Conservation (phyloP, 2,113 vertebrate genomes). For the Siniperca chuatsi region DNA sequence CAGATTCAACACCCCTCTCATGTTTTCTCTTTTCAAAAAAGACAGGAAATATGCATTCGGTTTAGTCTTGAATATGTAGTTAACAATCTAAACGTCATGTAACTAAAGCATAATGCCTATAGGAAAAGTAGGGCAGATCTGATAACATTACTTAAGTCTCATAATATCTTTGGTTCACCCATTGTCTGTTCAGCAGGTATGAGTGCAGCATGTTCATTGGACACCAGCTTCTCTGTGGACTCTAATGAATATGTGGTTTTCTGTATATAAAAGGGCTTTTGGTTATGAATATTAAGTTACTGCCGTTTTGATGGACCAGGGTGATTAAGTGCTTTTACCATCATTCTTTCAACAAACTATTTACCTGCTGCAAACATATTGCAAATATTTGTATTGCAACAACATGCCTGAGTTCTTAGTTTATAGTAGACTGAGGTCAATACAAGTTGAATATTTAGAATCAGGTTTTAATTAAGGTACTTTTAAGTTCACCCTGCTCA, state of each 20-base stretch:
- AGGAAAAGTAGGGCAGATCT: slow-evolving; percentile 40
- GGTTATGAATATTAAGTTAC: background rate
- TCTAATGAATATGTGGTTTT: background rate
- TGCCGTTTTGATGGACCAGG: background rate
- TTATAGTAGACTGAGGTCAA: background rate
- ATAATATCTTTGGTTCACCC: slow-evolving; percentile 3
- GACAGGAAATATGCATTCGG: background rate
- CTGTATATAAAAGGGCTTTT: background rate
- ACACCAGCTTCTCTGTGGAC: background rate
- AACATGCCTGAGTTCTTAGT: background rate
- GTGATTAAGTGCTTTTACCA: background rate
- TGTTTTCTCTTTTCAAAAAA: background rate
- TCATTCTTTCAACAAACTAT: background rate
- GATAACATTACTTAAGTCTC: slow-evolving; percentile 22
- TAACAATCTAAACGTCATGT: background rate
- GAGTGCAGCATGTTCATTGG: background rate
- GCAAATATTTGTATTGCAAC: background rate
- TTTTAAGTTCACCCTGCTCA: background rate
- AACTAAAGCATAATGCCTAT: background rate
- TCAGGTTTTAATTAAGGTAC: background rate
- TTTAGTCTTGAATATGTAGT: background rate
- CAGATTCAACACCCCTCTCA: slow-evolving; percentile 1
- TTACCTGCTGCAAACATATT: background rate
- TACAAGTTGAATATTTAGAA: background rate
- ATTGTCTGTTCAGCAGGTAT: slow-evolving; percentile 16